Conservation (phyloP, 2,888 invertebrate species). For the Leptinotarsa tumamoca region DNA sequence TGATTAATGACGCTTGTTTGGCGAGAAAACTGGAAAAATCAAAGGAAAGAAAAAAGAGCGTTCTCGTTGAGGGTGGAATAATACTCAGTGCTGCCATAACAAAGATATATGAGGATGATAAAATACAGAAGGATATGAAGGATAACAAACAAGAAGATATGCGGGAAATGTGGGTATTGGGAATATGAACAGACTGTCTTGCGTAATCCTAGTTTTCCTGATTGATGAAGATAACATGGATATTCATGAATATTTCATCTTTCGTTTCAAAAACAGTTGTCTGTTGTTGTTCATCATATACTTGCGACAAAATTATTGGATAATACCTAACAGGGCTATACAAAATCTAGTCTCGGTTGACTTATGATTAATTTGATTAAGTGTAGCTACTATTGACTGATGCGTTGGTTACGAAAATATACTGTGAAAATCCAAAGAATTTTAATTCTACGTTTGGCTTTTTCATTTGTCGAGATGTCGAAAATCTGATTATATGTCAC, state of each 20-base stretch:
- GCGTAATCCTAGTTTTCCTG: background rate
- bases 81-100: slow-evolving; percentile 12
- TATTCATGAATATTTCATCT: background rate
- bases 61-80: background rate
- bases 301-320: no score
- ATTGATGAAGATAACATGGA: background rate
- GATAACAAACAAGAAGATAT: background rate
- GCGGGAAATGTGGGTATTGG: background rate
- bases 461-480: no score
- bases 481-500: no score
- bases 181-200: background rate
- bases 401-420: no score
- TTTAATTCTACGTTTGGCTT: no score
- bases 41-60: slow-evolving; percentile 22
- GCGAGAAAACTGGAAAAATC: slow-evolving; percentile 34
- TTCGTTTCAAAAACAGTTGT: no score
- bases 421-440: no score
- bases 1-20: slow-evolving; percentile 55
- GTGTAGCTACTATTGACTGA: no score
- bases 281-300: no score
- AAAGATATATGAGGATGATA: slow-evolving; percentile 5
- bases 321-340: no score
- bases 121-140: background rate
- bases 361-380: no score
- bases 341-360: no score